Conservation (phyloP, 2,113 vertebrate genomes). For the Proteles cristata region DNA sequence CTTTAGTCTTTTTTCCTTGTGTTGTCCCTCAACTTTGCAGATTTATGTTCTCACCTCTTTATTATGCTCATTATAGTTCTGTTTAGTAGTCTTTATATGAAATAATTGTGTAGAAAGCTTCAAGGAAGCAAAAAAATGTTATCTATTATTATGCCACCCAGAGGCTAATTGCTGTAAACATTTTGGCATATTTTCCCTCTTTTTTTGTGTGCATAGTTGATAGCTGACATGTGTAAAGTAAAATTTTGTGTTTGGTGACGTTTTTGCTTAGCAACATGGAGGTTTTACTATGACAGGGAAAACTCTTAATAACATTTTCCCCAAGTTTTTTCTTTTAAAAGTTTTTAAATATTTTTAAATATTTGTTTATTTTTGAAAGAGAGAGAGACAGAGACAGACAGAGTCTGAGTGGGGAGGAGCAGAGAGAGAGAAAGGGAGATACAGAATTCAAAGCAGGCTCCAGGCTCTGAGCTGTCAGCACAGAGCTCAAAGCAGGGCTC, state of each 20-base stretch:
- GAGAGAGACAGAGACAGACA: no score
- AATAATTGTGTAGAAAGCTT: slow-evolving; percentile 5
- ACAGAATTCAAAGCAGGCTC: no score
- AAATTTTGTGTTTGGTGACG: slow-evolving; percentile 35
- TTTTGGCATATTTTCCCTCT: slow-evolving; percentile 1
- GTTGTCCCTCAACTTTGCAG: not conserved
- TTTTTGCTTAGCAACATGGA: not conserved
- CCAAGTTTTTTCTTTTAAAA: slow-evolving; percentile 28
- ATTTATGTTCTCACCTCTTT: slow-evolving; percentile 9
- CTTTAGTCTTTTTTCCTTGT: not conserved
- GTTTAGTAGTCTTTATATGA: not conserved
- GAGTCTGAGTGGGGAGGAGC: no score
- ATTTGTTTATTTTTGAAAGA: no score
- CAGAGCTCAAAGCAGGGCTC: no score
- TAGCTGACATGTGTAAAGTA: slow-evolving; percentile 18
- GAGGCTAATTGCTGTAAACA: slow-evolving; percentile 57
- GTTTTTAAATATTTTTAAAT: not conserved
- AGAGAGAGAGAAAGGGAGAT: no score
- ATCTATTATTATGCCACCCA: not conserved
- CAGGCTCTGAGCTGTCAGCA: no score
- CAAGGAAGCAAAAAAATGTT: slow-evolving; percentile 15
- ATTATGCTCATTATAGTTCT: slow-evolving; percentile 10
- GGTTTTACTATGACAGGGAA: not conserved
- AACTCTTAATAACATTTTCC: not conserved
- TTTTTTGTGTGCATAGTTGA: not conserved